Evolutionary conservation across 2,113 vertebrate genomes (phyloP), one percentile per base, ranked within the genome.

Genomic region (Dryoscopus gambensis): DNA sequence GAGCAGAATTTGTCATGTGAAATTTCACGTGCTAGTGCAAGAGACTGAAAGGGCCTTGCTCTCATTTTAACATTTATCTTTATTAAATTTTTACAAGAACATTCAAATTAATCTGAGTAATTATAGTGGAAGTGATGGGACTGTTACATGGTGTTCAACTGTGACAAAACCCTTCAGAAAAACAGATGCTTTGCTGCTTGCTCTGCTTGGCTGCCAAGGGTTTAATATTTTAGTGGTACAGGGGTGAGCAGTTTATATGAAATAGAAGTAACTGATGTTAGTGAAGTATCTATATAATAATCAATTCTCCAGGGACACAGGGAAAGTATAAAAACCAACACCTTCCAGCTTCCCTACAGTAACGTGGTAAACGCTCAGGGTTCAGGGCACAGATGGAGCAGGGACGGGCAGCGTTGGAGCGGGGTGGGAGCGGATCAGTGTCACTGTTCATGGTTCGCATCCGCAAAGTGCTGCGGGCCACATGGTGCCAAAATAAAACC

Each of bases 61-160:
- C 73, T 87, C 30, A 13, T 89, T 90, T 92, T 82, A 57, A 42
- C 73, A 62, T 92, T 59, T 50, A 63, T 96, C 92, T 86, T 81
- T 71, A 97, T 94, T 90, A 97, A 89, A 33, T 46, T 93, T 96
- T 95, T 87, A 92, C 44, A 75, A 84, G 92, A 84, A 78, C 37
- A 31, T 84, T 88, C 44, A 49, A 75, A 83, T 88, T 90, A 78
- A 78, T 44, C 47, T 11, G 39, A 40, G 15, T 86, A 94, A 88
- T 80, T 89, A 33, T 15, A 53, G 57, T 28, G 46, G 86, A 64
- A 80, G 35, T 27, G 53, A 87, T 93, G 80, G 15, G 53, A 35
- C 49, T 84, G 30, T 65, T 79, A 84, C 20, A 21, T 0, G 1
- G 18, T 92, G 85, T 92, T 95, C 59, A 53, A 2, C 60, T 49